These are phyloP conservation scores for Himalopsyche kuldschensis DNA, from an alignment of 2,888 invertebrate genomes.

Conservation along the genomic window DNA sequence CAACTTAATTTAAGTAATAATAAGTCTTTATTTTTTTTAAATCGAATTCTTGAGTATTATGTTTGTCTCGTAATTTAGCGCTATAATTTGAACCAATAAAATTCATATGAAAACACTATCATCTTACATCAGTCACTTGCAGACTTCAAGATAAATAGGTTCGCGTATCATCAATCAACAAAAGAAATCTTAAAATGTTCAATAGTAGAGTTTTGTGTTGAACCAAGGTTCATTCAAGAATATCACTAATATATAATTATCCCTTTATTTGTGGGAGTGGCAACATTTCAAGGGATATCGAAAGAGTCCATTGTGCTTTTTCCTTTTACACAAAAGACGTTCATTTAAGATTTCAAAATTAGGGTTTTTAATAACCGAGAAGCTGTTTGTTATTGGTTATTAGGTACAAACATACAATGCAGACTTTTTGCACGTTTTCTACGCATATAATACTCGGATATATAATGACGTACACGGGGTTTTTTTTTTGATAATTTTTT, in stretches of 20 bases:
- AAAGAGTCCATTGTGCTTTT: background rate
- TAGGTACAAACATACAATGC: background rate
- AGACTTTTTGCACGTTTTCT: background rate
- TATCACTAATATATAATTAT: conserved; percentile 22
- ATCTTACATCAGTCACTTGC: background rate
- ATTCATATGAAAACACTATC: background rate
- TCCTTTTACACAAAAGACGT: conserved; percentile 5
- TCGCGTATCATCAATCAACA: background rate
- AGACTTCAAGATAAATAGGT: background rate
- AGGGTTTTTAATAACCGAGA: background rate
- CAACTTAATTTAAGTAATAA: no score
- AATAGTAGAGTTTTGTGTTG: background rate
- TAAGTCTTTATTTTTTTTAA: no score
- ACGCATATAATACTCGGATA: background rate
- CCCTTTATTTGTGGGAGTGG: conserved; percentile 22
- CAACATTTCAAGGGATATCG: background rate
- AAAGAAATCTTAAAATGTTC: background rate
- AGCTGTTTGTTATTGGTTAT: background rate
- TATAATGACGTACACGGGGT: background rate
- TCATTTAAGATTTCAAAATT: background rate
- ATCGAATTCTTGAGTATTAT: no score
- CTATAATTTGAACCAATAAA: no score
- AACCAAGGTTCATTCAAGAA: background rate
- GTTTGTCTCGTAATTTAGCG: no score
- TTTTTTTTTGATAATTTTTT: background rate